phyloP scores from a whole-genome alignment of 2,888 invertebrate species.

The Apodemia hepburni region DNA sequence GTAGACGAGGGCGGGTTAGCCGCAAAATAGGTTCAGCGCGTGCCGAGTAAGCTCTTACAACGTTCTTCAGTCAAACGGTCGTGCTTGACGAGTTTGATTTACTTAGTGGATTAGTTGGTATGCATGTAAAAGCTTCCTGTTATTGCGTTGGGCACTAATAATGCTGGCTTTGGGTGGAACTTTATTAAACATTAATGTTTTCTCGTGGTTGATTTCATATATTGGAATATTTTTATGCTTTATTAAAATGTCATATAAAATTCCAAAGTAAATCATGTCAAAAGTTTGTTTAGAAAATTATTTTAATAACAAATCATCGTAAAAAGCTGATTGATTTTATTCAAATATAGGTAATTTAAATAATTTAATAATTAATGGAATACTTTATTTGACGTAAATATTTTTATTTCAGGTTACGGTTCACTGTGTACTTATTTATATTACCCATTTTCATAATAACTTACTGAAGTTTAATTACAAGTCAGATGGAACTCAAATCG shows the following conservation, averaged over 20 bases:
- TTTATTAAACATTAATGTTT: constrained; percentile 1
- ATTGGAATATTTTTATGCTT: background rate
- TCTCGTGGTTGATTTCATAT: background rate
- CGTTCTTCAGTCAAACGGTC: constrained; percentile 60
- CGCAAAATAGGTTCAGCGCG: constrained; percentile 64
- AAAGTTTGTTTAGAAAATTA: no score
- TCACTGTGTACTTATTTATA: no score
- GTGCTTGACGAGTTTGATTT: constrained; percentile 66
- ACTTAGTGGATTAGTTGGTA: constrained; percentile 54
- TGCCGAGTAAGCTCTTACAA: constrained; percentile 62
- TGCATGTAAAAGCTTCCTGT: constrained; percentile 23
- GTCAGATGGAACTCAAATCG: no score
- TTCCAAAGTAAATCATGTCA: no score
- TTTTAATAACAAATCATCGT: no score
- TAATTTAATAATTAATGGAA: no score
- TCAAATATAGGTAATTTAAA: no score
- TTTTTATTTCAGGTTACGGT: no score
- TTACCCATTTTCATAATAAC: no score
- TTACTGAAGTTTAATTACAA: no score
- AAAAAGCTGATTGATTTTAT: no score
- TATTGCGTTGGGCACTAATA: constrained; percentile 15
- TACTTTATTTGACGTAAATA: no score
- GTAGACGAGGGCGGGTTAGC: constrained; percentile 47
- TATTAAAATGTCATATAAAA: background rate
- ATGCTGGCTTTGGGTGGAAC: background rate